Base-by-base conservation (phyloP, 2,113 vertebrate genomes). In the Ochotona curzoniae region DNA sequence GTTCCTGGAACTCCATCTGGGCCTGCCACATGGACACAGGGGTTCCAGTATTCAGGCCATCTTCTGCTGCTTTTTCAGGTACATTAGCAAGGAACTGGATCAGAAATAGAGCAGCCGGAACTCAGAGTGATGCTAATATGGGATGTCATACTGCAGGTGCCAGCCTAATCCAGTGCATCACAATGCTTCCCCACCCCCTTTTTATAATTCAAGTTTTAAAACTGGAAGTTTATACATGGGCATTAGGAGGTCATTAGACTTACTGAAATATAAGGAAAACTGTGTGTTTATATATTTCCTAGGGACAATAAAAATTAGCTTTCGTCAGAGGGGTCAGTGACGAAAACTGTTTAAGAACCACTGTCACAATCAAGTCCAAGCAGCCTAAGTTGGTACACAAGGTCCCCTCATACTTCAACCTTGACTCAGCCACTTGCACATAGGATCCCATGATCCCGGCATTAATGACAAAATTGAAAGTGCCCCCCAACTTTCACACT, bases 181-280 rank as follows among this genome's bases (percentile, higher is more conserved):
- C 54, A 57, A 57, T 18, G 54, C 54, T 18, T 17, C 14, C 17
- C 54, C 54, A 14, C 54, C 17, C 8, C 54, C 54, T 13, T 18
- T 44, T 44, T 44, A 4, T 44, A 4, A 57, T 17, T 57, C 14
- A 57, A 57, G 54, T 17, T 57, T 57, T 57, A 57, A 57, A 57
- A 57, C 12, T 57, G 54, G 54, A 57, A 57, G 54, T 57, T 57
- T 17, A 93, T 8, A 86, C 26, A 84, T n/a, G 32, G 51, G 26
- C 54, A 89, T 76, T 44, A 91, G 47, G 78, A 90, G 32, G 76
- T n/a, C 6, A 32, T 83, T 90, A 82, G 15, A 84, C 20, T 84
- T 96, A 76, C 23, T 84, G 26, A 92, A 92, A 87, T 87, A 82
- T n/a, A 80, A 92, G 63, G 47, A 81, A 74, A 91, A 25, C 10